phyloP scores from a whole-genome alignment of 2,797 vertebrate genomes.

The Clarias fuscus region DNA sequence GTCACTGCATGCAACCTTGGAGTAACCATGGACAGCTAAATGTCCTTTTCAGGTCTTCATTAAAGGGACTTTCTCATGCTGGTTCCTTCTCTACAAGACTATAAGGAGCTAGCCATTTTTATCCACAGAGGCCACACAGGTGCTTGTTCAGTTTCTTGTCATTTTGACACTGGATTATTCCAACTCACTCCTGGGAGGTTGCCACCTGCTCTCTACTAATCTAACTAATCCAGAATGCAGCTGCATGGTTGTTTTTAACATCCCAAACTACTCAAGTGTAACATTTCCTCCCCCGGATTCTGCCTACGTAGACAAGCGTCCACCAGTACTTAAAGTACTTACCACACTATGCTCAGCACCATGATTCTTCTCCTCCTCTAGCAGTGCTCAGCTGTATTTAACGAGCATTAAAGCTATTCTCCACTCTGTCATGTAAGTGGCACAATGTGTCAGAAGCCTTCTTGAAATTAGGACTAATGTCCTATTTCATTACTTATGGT shows the following conservation, averaged over 20 bases:
- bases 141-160: neutral
- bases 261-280: no score
- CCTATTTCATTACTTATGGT: neutral
- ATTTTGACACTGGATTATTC: neutral
- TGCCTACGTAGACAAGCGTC: neutral
- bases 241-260: neutral
- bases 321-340: neutral
- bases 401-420: neutral
- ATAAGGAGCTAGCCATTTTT: neutral
- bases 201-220: neutral
- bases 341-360: neutral
- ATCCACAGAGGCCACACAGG: neutral
- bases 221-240: slow-evolving; percentile 2
- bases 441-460: neutral
- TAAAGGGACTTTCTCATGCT: neutral
- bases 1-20: neutral
- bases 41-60: neutral
- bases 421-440: neutral
- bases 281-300: neutral
- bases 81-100: no score
- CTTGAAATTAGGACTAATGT: neutral
- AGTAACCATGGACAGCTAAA: neutral
- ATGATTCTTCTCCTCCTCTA: neutral
- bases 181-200: neutral
- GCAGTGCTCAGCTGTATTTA: neutral